A percentile compares a stretch with the other conserved stretches of the same genome.
Conservation (phyloP, 2,797 vertebrate species). For the Syngnathus rostellatus region DNA sequence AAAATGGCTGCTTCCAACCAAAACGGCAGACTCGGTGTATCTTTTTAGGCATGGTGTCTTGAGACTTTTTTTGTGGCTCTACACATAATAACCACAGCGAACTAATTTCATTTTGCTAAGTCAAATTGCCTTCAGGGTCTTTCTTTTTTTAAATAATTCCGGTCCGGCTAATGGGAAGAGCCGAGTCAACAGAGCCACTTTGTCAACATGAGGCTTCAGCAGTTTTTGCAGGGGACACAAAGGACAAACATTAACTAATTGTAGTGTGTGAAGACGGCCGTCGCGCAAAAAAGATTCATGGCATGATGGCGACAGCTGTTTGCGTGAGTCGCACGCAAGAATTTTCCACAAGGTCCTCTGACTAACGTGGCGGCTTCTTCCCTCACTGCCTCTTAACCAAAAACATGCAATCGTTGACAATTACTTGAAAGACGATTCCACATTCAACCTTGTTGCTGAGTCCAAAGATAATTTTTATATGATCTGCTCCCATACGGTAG, state of each 20-base stretch:
- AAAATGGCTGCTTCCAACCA: background rate
- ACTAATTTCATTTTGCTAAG: background rate
- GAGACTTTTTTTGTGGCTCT: background rate
- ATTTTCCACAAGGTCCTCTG: background rate
- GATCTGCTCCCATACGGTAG: background rate
- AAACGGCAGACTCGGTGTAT: background rate
- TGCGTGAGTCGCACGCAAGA: background rate
- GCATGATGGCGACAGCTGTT: background rate
- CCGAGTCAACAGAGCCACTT: conserved; percentile 28
- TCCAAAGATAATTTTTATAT: background rate
- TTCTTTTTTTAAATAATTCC: conserved; percentile 8
- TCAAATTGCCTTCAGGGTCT: background rate
- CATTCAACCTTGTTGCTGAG: background rate
- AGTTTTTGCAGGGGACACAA: conserved; percentile 13
- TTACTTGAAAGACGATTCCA: background rate
- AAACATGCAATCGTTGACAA: background rate
- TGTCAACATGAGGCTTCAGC: conserved; percentile 31
- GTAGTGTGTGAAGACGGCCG: background rate
- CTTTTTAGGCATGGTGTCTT: background rate
- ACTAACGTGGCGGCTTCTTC: background rate
- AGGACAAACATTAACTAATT: conserved; percentile 19
- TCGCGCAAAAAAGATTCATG: background rate
- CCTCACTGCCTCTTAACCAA: background rate
- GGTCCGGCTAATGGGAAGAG: conserved; percentile 27
- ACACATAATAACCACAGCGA: background rate